Percentiles rank a stretch among this genome's conserved stretches.
These are phyloP conservation scores for Chromis chromis DNA, from an alignment of 2,797 vertebrate species.

Conservation along the genomic window DNA sequence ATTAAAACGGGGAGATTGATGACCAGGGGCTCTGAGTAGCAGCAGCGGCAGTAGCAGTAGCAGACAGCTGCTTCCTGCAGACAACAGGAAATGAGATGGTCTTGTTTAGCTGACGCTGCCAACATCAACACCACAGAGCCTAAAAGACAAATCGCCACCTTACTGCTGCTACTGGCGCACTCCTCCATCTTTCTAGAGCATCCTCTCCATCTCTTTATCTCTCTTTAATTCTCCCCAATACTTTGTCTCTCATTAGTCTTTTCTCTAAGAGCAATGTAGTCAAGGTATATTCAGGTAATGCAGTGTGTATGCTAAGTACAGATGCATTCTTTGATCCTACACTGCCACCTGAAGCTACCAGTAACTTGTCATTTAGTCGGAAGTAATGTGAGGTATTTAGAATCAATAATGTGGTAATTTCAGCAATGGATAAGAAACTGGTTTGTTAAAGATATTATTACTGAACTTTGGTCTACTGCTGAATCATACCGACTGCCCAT, in stretches of 20 bases:
- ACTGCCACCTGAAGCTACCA: slow-evolving; percentile 1
- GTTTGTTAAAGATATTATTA: not conserved
- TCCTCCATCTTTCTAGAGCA: slow-evolving; percentile 68
- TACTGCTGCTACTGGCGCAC: slow-evolving; percentile 52
- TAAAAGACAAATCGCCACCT: slow-evolving; percentile 84
- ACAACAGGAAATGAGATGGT: slow-evolving; percentile 87
- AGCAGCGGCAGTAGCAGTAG: slow-evolving; percentile 65
- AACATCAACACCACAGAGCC: slow-evolving; percentile 71
- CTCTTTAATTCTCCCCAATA: slow-evolving; percentile 48
- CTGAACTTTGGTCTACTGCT: not conserved
- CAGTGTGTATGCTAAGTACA: slow-evolving; percentile 12
- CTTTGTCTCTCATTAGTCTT: slow-evolving; percentile 62
- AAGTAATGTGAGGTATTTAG: not conserved
- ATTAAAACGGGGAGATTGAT: slow-evolving; percentile 87
- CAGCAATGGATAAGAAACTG: not conserved
- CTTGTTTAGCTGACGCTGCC: slow-evolving; percentile 83
- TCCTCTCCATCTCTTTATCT: slow-evolving; percentile 61
- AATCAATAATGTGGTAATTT: slow-evolving; percentile 6
- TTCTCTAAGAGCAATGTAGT: slow-evolving; percentile 40
- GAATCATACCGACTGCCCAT: slow-evolving; percentile 7
- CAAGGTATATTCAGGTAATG: slow-evolving; percentile 27
- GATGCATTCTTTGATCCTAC: slow-evolving; percentile 31
- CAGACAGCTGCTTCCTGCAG: slow-evolving; percentile 85
- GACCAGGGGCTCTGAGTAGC: slow-evolving; percentile 75
- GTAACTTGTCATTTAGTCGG: slow-evolving; percentile 2